Conservation (phyloP, 2,797 vertebrate genomes). For the Amphiprion clarkii region DNA sequence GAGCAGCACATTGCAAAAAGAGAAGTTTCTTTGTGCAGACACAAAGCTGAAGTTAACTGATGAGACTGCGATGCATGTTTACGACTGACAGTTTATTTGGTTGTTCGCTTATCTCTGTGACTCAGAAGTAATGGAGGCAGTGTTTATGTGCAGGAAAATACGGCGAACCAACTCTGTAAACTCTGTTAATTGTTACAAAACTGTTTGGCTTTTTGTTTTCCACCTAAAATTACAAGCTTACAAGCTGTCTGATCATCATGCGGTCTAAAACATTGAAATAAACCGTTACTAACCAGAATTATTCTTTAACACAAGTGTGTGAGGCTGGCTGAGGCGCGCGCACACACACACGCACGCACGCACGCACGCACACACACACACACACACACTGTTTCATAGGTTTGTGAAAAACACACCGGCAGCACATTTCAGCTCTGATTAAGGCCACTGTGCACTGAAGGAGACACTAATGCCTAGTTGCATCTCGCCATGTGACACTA, state of each 20-base stretch:
- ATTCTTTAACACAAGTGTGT: neutral
- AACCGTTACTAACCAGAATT: neutral
- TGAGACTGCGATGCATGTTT: neutral
- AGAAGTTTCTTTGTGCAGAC: neutral
- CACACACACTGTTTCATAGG: constrained; percentile 26
- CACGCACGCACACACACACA: too few relatives aligned
- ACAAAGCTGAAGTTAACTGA: neutral
- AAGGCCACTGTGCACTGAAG: constrained; percentile 49
- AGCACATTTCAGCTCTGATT: constrained; percentile 68
- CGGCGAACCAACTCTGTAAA: neutral
- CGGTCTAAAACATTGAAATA: neutral
- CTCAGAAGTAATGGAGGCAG: too few relatives aligned
- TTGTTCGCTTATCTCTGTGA: neutral
- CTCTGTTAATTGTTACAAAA: neutral
- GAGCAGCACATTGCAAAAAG: neutral
- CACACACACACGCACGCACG: neutral
- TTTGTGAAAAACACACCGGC: constrained; percentile 54
- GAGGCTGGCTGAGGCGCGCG: neutral
- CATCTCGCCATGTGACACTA: constrained; percentile 35
- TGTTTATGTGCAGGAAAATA: neutral
- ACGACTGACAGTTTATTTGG: neutral
- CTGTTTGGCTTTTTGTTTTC: neutral
- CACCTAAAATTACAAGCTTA: neutral
- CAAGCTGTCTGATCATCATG: neutral
- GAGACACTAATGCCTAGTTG: constrained; percentile 39